These are phyloP conservation scores for Astropecten irregularis DNA, from an alignment of 53 echinoderm and acorn worm genomes.

Conservation along the genomic window DNA sequence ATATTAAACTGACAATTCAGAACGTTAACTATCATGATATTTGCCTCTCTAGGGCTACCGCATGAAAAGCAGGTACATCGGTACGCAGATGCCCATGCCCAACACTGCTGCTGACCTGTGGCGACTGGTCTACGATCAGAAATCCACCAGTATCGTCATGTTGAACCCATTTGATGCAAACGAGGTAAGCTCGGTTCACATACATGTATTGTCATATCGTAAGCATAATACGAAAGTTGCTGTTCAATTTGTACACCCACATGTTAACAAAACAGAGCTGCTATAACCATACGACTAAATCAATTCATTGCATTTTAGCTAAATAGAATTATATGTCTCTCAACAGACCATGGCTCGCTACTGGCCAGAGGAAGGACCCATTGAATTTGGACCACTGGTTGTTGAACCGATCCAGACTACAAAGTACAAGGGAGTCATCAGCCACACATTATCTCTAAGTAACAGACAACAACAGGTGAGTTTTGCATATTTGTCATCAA, in stretches of 20 bases:
- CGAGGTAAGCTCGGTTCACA: conserved; percentile 36
- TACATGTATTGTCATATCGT: too few relatives aligned
- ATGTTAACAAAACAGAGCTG: too few relatives aligned
- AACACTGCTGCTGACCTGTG: conserved; percentile 74
- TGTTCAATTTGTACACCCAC: too few relatives aligned
- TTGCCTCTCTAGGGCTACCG: conserved; percentile 58
- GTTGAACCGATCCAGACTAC: conserved; percentile 25
- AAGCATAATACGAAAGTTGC: too few relatives aligned
- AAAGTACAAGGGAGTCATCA: neutral
- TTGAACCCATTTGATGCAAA: conserved; percentile 51
- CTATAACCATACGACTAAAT: neutral
- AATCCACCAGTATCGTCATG: conserved; percentile 48
- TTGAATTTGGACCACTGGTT: conserved; percentile 57
- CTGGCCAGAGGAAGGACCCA: conserved; percentile 58
- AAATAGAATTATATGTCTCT: neutral
- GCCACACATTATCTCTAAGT: neutral
- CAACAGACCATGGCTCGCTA: conserved; percentile 55
- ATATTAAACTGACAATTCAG: too few relatives aligned
- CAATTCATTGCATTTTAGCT: neutral
- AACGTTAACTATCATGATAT: neutral
- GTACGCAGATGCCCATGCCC: conserved; percentile 75
- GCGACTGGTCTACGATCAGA: conserved; percentile 57
- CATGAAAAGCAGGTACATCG: conserved; percentile 66
- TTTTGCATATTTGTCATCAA: too few relatives aligned
- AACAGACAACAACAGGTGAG: neutral